A percentile compares a stretch with the other conserved stretches of the same genome.
phyloP scores from a whole-genome alignment of 2,113 vertebrate genomes.

The Cyanistes caeruleus region DNA sequence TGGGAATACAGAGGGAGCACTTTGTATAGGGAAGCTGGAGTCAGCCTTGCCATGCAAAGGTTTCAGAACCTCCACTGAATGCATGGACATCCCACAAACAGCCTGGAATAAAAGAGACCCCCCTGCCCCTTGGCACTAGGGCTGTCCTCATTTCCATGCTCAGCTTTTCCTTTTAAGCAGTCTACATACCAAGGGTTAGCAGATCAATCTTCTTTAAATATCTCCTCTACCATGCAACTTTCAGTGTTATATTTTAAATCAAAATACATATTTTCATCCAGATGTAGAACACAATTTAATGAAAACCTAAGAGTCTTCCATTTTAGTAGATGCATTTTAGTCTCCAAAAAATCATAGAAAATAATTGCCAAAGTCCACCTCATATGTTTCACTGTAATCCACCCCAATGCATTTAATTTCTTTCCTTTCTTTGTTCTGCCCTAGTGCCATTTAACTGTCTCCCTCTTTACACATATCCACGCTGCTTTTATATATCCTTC shows the following conservation, averaged over 20 bases:
- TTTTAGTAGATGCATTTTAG: neutral
- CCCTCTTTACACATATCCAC: neutral
- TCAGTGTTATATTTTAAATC: neutral
- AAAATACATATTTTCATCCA: neutral
- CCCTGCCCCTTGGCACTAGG: neutral
- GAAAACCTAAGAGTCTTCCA: neutral
- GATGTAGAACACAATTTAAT: neutral
- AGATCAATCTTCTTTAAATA: neutral
- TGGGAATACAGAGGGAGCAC: neutral
- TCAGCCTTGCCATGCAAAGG: neutral
- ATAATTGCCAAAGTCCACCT: neutral
- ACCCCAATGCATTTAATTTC: neutral
- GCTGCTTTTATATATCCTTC: slow-evolving; percentile 17
- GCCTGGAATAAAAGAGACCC: neutral
- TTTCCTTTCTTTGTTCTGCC: slow-evolving; percentile 32
- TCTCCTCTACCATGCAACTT: neutral
- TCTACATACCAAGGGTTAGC: neutral
- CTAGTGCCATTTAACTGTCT: slow-evolving; percentile 14
- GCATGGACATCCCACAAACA: neutral
- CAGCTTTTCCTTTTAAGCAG: neutral
- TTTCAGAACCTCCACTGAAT: neutral
- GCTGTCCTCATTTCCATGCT: neutral
- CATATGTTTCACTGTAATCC: neutral
- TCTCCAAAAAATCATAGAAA: neutral
- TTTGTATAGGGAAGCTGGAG: neutral